phyloP scores from a whole-genome alignment of 30 jellyfish, hydroid and myxozoan genomes.

The Turritopsis dohrnii region DNA sequence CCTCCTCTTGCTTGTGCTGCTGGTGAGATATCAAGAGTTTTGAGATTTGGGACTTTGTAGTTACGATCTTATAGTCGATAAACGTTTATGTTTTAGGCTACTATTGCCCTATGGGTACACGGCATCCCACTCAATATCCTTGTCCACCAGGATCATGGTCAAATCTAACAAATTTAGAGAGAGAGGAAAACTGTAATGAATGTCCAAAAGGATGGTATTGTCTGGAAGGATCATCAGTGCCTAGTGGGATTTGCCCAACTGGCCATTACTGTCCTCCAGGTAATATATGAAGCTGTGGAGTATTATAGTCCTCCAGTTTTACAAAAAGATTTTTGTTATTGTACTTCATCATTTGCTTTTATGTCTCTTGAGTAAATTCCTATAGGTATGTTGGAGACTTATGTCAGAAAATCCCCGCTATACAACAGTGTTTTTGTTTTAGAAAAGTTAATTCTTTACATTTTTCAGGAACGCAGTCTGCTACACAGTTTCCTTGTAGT shows the following conservation, averaged over 20 bases:
- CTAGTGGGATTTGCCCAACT: slow-evolving; percentile 90
- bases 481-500: slow-evolving; percentile 85
- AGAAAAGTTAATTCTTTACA: background rate
- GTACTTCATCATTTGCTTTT: too few relatives aligned
- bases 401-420: too few relatives aligned
- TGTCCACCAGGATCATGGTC: slow-evolving; percentile 98
- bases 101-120: slow-evolving; percentile 92
- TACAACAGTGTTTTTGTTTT: background rate
- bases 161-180: slow-evolving; percentile 68
- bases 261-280: slow-evolving; percentile 99
- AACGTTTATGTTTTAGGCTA: slow-evolving; percentile 46
- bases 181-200: slow-evolving; percentile 66
- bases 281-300: slow-evolving; percentile 6
- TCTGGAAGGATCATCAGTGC: slow-evolving; percentile 72
- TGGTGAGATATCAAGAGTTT: slow-evolving; percentile 39
- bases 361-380: too few relatives aligned
- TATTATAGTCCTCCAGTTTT: too few relatives aligned
- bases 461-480: slow-evolving; percentile 71
- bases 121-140: slow-evolving; percentile 88
- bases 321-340: too few relatives aligned
- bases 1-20: slow-evolving; percentile 95
- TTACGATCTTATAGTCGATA: background rate
- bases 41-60: background rate
- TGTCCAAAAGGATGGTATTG: slow-evolving; percentile 99
- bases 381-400: too few relatives aligned